A percentile compares a stretch with the other conserved stretches of the same genome.
Evolutionary conservation across 2,113 vertebrate species (phyloP).

Genomic region (Rhodinocichla rosea): DNA sequence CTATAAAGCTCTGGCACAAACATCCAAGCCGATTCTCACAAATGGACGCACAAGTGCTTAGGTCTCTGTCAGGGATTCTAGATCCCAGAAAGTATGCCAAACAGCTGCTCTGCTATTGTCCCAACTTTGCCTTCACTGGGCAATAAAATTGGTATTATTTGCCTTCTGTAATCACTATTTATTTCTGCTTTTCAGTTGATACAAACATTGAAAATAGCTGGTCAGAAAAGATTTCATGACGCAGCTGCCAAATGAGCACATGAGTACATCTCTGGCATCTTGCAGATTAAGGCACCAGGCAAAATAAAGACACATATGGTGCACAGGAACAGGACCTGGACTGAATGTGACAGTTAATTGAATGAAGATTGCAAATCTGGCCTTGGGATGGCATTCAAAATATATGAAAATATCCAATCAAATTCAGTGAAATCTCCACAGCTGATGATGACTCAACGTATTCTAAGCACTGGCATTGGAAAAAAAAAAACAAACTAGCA

Average conservation of each 20-base stretch:
- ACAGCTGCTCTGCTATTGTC: conserved; percentile 1
- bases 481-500: neutral
- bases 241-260: neutral
- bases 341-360: neutral
- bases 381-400: neutral
- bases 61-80: neutral
- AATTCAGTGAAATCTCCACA: neutral
- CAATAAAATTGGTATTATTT: neutral
- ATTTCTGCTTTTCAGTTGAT: conserved; percentile 4
- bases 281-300: neutral
- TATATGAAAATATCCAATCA: neutral
- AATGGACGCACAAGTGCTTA: neutral
- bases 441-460: neutral
- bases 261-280: neutral
- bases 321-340: neutral
- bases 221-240: neutral
- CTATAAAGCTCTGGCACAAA: neutral
- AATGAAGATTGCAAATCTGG: neutral
- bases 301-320: neutral
- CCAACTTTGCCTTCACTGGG: neutral
- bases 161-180: neutral
- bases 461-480: neutral
- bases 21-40: neutral
- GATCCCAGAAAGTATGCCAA: neutral
- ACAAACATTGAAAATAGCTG: neutral